phyloP scores from a whole-genome alignment of 2,888 invertebrate genomes.

The Nephrotoma appendiculata region DNA sequence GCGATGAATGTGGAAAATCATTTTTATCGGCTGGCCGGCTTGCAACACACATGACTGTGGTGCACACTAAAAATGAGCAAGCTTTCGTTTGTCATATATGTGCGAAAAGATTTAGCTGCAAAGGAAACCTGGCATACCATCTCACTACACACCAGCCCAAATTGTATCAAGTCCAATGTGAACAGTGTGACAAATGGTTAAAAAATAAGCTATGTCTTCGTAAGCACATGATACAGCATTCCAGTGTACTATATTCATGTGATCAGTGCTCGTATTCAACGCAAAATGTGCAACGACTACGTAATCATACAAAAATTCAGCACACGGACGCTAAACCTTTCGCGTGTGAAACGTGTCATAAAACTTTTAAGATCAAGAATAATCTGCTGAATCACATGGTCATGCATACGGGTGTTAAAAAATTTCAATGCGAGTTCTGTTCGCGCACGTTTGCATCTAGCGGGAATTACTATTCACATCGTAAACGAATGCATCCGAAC shows the following conservation, averaged over 20 bases:
- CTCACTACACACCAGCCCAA: slow-evolving; percentile 15
- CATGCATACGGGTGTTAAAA: slow-evolving; percentile 15
- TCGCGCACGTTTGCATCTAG: slow-evolving; percentile 15
- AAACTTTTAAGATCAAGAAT: slow-evolving; percentile 14
- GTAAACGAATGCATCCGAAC: slow-evolving; percentile 16
- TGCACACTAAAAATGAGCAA: slow-evolving; percentile 10
- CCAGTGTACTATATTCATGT: slow-evolving; percentile 10
- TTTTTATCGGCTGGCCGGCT: slow-evolving; percentile 12
- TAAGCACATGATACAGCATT: slow-evolving; percentile 15
- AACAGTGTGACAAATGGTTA: slow-evolving; percentile 14
- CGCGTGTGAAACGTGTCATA: slow-evolving; percentile 12
- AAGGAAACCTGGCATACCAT: slow-evolving; percentile 15
- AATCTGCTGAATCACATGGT: slow-evolving; percentile 15
- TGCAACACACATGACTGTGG: slow-evolving; percentile 11
- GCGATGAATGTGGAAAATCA: slow-evolving; percentile 16
- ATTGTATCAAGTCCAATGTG: slow-evolving; percentile 15
- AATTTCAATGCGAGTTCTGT: slow-evolving; percentile 16
- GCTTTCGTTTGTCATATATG: slow-evolving; percentile 15
- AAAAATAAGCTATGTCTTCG: slow-evolving; percentile 15
- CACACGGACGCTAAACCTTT: slow-evolving; percentile 14
- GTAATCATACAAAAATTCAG: slow-evolving; percentile 13
- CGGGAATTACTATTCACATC: slow-evolving; percentile 17
- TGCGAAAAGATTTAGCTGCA: slow-evolving; percentile 14
- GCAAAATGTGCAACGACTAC: slow-evolving; percentile 12
- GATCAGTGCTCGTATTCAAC: slow-evolving; percentile 13